Base-by-base conservation (phyloP, 1,140 invertebrate species). In the Lepidurus arcticus region DNA sequence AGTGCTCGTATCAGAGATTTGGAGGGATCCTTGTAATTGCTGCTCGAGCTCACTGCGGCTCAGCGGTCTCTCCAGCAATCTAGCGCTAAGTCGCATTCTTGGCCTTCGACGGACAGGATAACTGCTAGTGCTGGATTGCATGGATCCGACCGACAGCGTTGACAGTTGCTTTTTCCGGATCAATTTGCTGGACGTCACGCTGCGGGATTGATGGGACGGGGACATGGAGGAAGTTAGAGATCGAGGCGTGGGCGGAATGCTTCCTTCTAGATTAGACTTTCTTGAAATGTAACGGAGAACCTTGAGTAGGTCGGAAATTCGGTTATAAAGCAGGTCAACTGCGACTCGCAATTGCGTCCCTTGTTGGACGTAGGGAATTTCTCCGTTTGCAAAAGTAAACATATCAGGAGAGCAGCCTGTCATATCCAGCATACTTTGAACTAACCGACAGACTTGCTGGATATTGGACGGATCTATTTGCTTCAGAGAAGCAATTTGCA, bases 151-250 rank as follows among this genome's bases (percentile, higher is more conserved):
- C 21, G 53, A 65, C 21, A 65, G 53, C 53, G 53, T 65, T 65
- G 53, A 65, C 16, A 65, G 53, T 65, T 65, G 53, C 53, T 65
- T 65, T 16, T 21, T 65, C 5, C 21, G 53, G 53, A 21, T 7
- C 16, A 65, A 65, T 65, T 16, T 65, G 53, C 53, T 65, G 6
- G 53, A 65, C 53, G 53, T 16, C 53, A 65, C 53, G n/a, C 53
- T 65, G 53, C 53, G 53, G 21, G 53, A 65, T 7, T 21, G 53
- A 21, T 65, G 53, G 8, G 53, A 65, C n/a, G 53, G 16, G 5
- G 53, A 65, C 53, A 65, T 65, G 53, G 53, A 65, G 16, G 53
- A 65, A 65, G 53, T 65, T 5, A 65, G n/a, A 65, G 53, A 65
- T 65, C 53, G 53, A 65, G 53, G 53, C 21, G 53, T 65, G 53